Conservation (phyloP, 1,140 invertebrate species). For the Colletes gigas region DNA sequence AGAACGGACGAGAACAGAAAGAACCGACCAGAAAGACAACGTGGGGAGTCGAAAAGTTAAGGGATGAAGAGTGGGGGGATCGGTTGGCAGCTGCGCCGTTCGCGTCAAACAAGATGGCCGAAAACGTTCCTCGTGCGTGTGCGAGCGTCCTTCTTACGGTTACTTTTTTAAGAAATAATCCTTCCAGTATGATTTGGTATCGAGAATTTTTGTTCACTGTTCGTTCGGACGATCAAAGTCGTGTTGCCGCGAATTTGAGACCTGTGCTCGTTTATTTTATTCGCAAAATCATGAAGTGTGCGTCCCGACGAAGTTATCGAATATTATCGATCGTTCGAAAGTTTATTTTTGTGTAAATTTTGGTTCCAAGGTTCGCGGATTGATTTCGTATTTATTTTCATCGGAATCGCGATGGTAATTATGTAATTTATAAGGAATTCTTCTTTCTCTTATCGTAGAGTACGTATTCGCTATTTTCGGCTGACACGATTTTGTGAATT, state of each 20-base stretch:
- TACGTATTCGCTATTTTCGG: neutral
- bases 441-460: neutral
- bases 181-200: neutral
- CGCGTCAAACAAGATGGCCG: constrained; percentile 75
- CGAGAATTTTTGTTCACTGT: neutral
- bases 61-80: constrained; percentile 67
- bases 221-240: neutral
- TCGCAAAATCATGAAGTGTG: neutral
- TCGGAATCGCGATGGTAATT: neutral
- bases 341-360: neutral
- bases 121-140: constrained; percentile 54
- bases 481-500: neutral
- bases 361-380: neutral
- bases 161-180: neutral
- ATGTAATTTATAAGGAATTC: neutral
- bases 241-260: neutral
- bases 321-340: neutral
- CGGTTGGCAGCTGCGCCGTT: constrained; percentile 74
- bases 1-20: no score
- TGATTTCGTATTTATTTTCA: neutral
- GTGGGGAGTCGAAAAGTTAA: constrained; percentile 49
- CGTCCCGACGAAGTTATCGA: no score
- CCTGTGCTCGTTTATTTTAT: no score
- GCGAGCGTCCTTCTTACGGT: constrained; percentile 37
- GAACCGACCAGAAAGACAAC: neutral